Evolutionary conservation across 1,140 invertebrate species (phyloP), one percentile per base, ranked within the genome.

Genomic region (Telenomus remus): DNA sequence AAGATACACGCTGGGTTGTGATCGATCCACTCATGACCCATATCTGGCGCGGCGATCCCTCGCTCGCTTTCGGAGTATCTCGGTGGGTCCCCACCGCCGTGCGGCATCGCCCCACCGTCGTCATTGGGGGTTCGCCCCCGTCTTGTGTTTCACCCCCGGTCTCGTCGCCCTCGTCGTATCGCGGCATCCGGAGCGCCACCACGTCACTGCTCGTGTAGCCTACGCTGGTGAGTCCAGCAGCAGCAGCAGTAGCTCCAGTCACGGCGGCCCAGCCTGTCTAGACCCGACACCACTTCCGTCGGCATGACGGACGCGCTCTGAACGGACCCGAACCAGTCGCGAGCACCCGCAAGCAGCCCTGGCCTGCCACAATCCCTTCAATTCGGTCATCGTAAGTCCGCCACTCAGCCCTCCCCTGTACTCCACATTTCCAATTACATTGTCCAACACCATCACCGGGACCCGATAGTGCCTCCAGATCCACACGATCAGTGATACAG

Each of bases 11-110:
- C 79, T 35, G 51, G 57, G 75, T 72, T 75, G 72, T 84, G 77
- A 88, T 88, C 86, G 87, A 88, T 88, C 85, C 82, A 77, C 63
- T 80, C 86, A 84, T 88, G 87, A 88, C 87, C 87, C 84, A 88
- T 86, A 87, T 88, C 85, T 81, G 81, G 79, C 55, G 73, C 80
- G 78, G 79, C 79, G 79, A 68, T 78, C 74, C 73, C 80, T 72
- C 63, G 66, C 64, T 53, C 47, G 56, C 56, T 61, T 66, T 73
- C 70, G 61, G 61, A 49, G 70, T 61, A 66, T 73, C 61, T 73
- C 78, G 53, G 66, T 68, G 79, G 69, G 55, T 37, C 47, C 69
- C 70, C 51, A 47, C 68, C 68, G 6, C 69, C 35, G 27, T 43
- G 39, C 44, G 66, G 59, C 55, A 50, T 59, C 70, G 61, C 70